Conservation (phyloP, 2,888 invertebrate genomes). For the Crioceris asparagi region DNA sequence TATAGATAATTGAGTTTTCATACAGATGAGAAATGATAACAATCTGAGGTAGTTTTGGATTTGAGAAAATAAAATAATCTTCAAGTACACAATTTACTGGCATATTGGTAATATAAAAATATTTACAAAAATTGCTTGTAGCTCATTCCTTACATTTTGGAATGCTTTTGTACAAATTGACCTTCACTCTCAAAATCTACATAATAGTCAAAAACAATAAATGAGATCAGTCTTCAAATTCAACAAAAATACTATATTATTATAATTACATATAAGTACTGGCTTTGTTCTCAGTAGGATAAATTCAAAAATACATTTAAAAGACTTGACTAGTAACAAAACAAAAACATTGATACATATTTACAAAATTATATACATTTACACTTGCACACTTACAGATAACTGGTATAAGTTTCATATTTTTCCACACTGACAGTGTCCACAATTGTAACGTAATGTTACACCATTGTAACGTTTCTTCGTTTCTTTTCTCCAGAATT, state of each 20-base stretch:
- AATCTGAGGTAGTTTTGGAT: no score
- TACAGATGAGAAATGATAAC: no score
- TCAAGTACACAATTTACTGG: no score
- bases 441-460: slow-evolving; percentile 33
- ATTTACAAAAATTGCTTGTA: not conserved
- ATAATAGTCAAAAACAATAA: no score
- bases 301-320: slow-evolving; percentile 5
- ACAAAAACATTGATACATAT: slow-evolving; percentile 12
- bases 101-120: no score
- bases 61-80: no score
- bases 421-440: slow-evolving; percentile 26
- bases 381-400: slow-evolving; percentile 11
- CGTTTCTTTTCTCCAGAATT: slow-evolving; percentile 46
- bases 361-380: slow-evolving; percentile 14
- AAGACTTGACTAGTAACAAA: slow-evolving; percentile 14
- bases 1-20: no score
- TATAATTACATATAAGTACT: slow-evolving; percentile 11
- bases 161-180: no score
- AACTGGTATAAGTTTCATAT: slow-evolving; percentile 22
- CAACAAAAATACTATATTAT: slow-evolving; percentile 3
- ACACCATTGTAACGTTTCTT: slow-evolving; percentile 52
- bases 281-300: slow-evolving; percentile 7
- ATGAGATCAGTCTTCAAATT: slow-evolving; percentile 14
- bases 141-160: no score
- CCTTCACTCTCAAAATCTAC: no score